These are phyloP conservation scores for Chrysomallon squamiferum DNA, from an alignment of 1,140 invertebrate genomes.

Conservation along the genomic window DNA sequence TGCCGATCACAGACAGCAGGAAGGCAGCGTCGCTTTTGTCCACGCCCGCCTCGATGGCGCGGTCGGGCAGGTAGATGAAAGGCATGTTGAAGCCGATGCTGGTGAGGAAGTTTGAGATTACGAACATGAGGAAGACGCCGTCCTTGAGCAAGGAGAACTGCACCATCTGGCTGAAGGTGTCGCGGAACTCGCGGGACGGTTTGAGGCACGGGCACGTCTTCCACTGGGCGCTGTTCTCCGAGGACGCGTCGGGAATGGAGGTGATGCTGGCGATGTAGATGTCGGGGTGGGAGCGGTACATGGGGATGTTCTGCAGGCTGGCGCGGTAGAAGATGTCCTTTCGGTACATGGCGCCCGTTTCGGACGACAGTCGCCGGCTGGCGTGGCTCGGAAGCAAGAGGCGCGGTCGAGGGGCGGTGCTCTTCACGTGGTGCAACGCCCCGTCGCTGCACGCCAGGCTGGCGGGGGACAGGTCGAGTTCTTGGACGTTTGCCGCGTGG, in stretches of 20 bases:
- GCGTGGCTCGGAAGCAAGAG: no score
- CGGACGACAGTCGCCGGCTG: neutral
- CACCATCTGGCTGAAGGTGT: slow-evolving; percentile 79
- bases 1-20: slow-evolving; percentile 88
- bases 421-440: slow-evolving; percentile 26
- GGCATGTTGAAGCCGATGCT: slow-evolving; percentile 97
- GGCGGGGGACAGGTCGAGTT: neutral
- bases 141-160: slow-evolving; percentile 84
- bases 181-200: slow-evolving; percentile 27
- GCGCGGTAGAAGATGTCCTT: slow-evolving; percentile 89
- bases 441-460: slow-evolving; percentile 31
- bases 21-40: slow-evolving; percentile 79
- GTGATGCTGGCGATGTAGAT: slow-evolving; percentile 41
- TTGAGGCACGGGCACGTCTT: slow-evolving; percentile 18
- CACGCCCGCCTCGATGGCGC: slow-evolving; percentile 63
- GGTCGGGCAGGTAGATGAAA: slow-evolving; percentile 76
- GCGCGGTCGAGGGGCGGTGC: neutral
- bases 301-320: slow-evolving; percentile 74
- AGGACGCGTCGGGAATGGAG: slow-evolving; percentile 25
- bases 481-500: neutral
- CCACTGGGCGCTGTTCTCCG: slow-evolving; percentile 5
- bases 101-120: slow-evolving; percentile 92
- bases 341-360: slow-evolving; percentile 73
- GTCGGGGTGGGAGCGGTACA: slow-evolving; percentile 59
- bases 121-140: slow-evolving; percentile 88